Conservation (phyloP, 2,797 vertebrate species). For the Hafferia zeledoni region DNA sequence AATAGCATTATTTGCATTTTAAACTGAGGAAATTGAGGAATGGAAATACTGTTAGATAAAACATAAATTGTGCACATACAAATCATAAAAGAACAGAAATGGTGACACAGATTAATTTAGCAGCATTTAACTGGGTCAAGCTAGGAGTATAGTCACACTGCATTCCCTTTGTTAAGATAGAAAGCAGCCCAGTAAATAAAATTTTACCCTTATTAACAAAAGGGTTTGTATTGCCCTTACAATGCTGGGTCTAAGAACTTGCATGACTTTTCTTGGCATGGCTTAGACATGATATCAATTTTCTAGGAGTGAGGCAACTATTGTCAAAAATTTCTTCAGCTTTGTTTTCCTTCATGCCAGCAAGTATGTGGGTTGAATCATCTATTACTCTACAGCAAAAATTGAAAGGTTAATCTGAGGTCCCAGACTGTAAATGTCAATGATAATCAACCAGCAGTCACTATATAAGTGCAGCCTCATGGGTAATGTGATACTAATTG, state of each 20-base stretch:
- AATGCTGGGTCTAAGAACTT: background rate
- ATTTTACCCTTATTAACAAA: background rate
- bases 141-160: background rate
- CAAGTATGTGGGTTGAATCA: background rate
- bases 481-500: background rate
- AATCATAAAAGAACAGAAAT: background rate
- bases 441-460: background rate
- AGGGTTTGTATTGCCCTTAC: background rate
- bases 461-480: background rate
- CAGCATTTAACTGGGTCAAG: background rate
- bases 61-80: background rate
- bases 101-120: background rate
- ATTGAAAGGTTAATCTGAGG: background rate
- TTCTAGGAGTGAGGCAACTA: background rate
- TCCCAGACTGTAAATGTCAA: background rate
- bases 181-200: background rate
- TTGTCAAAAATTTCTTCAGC: background rate
- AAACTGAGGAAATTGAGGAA: background rate
- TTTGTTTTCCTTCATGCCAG: background rate
- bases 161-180: background rate
- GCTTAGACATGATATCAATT: background rate
- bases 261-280: background rate
- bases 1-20: slow-evolving; percentile 18
- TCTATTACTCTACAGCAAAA: background rate
- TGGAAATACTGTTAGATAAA: background rate